Percentiles rank a stretch among this genome's conserved stretches.
phyloP scores from a whole-genome alignment of 30 jellyfish, hydroid and myxozoan genomes.

The Aurelia aurita region DNA sequence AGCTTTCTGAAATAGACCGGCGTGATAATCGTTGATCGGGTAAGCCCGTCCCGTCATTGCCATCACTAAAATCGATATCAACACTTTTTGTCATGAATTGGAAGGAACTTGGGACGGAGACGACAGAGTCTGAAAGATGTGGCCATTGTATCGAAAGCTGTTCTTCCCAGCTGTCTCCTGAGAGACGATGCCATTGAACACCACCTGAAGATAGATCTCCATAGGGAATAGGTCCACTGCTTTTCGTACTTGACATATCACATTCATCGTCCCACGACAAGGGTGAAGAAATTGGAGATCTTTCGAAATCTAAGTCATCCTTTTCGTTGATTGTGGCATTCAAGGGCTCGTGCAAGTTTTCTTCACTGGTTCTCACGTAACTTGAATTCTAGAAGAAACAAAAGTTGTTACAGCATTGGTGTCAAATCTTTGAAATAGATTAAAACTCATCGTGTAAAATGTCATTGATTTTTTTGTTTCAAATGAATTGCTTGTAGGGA shows the following conservation, averaged over 20 bases:
- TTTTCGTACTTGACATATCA: conserved; percentile 22
- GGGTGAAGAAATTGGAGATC: conserved; percentile 65
- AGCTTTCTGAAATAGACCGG: conserved; percentile 65
- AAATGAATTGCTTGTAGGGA: too few relatives aligned
- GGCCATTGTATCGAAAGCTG: conserved; percentile 44
- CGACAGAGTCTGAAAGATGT: conserved; percentile 64
- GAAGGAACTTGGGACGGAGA: conserved; percentile 72
- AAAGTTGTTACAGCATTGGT: too few relatives aligned
- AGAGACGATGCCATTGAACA: conserved; percentile 72
- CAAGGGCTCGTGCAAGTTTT: conserved; percentile 7
- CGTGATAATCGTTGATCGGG: conserved; percentile 9
- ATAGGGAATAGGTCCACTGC: conserved; percentile 44
- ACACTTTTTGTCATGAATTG: conserved; percentile 35
- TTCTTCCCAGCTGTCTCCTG: conserved; percentile 75
- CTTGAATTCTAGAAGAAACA: conserved; percentile 23
- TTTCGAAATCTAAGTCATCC: conserved; percentile 13
- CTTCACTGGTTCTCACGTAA: conserved; percentile 6
- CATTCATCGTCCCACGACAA: conserved; percentile 70
- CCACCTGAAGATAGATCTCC: conserved; percentile 42
- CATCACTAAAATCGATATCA: conserved; percentile 27
- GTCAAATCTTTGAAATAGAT: too few relatives aligned
- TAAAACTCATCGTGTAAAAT: too few relatives aligned
- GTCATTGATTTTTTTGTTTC: too few relatives aligned
- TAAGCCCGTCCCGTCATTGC: not conserved
- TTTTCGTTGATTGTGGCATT: conserved; percentile 14